A percentile compares a stretch with the other conserved stretches of the same genome.
Evolutionary conservation across 2,113 vertebrate species (phyloP).

Genomic region (Sinocyclocheilus grahami): DNA sequence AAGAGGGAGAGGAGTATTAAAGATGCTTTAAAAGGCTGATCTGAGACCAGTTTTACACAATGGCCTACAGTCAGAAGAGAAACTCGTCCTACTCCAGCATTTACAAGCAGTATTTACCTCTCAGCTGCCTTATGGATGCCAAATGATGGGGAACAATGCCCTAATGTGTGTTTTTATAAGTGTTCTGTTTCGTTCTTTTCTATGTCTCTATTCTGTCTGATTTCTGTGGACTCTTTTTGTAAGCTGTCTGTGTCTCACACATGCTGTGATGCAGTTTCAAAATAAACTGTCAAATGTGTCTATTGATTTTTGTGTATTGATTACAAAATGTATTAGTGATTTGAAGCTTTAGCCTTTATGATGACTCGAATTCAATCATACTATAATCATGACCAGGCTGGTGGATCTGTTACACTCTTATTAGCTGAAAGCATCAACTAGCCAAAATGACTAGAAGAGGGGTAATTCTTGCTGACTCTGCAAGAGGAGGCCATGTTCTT

Average conservation of each 20-base stretch:
- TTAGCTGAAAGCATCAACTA: too few relatives aligned
- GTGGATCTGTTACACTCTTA: too few relatives aligned
- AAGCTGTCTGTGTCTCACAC: slow-evolving; percentile 13
- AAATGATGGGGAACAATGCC: neutral
- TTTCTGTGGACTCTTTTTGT: slow-evolving; percentile 14
- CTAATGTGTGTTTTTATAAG: slow-evolving; percentile 5
- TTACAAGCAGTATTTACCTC: slow-evolving; percentile 30
- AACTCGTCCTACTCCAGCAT: slow-evolving; percentile 1
- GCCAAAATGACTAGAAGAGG: too few relatives aligned
- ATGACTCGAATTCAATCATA: too few relatives aligned
- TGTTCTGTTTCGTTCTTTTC: slow-evolving; percentile 29
- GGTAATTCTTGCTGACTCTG: too few relatives aligned
- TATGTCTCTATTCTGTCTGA: neutral
- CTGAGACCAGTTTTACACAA: neutral
- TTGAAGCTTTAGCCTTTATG: neutral
- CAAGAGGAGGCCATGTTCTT: too few relatives aligned
- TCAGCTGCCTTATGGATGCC: slow-evolving; percentile 7
- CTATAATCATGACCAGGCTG: too few relatives aligned
- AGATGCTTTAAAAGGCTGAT: slow-evolving; percentile 18
- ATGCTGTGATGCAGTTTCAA: slow-evolving; percentile 28
- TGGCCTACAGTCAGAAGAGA: neutral
- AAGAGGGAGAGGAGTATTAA: slow-evolving; percentile 83
- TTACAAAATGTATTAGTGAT: neutral
- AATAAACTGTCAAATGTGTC: slow-evolving; percentile 47
- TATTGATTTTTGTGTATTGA: neutral